Base-by-base conservation (phyloP, 2,113 vertebrate genomes). In the Sigmodon hispidus region DNA sequence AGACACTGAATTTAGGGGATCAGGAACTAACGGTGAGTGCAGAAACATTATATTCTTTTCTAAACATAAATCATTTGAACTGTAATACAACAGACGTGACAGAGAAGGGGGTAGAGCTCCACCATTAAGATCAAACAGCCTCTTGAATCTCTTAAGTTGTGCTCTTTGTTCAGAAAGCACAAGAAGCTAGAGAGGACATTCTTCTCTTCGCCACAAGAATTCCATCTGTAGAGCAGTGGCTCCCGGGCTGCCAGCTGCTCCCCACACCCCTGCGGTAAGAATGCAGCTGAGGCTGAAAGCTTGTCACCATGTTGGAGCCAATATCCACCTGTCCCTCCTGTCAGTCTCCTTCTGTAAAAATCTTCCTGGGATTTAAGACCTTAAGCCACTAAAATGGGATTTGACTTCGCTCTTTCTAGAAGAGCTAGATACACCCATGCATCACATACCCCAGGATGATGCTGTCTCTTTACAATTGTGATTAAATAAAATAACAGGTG, bases 241-340 rank as follows among this genome's bases (percentile, higher is more conserved):
- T 97, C 21, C 3, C 93, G 67, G 76, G 79, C 98, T 94, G 96
- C 97, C 98, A 98, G 98, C 98, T 99, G 98, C 98, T 95, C 79
- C 0, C 95, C 90, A 89, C 97, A 97, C 97, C 97, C 98, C 96
- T 93, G 95, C 93, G 96, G 91, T 96, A 98, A 98, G 98, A 99
- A 98, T 97, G 98, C 94, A 94, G 95, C 95, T 89, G 98, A 98
- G 98, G 97, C 97, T 89, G 95, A 98, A 98, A 98, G 98, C 98
- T 96, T 98, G 98, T 98, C 98, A 98, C 98, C 98, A 98, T 76
- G 72, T 96, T 94, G 97, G 97, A 98, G 97, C 98, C 95, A 21
- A 0, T 0, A 97, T 72, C 98, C 99, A 99, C 98, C 99, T 99
- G 98, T 99, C 98, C 97, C 97, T 98, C 98, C 96, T 97, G 98